Conservation (phyloP, 2,888 invertebrate species). For the Hypomecis atomaria region DNA sequence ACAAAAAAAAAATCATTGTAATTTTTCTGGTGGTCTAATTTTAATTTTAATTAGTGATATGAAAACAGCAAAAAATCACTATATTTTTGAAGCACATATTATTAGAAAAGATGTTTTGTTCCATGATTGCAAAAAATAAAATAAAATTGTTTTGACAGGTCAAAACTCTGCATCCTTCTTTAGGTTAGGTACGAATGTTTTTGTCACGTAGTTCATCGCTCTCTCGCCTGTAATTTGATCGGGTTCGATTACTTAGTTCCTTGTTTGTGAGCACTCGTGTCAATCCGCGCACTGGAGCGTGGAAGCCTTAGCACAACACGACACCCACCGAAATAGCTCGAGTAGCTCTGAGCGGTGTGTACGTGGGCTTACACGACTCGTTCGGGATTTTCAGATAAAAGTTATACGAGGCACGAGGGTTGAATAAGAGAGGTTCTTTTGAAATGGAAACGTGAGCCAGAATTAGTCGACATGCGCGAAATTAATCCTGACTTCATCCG, state of each 20-base stretch:
- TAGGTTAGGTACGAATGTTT: conserved; percentile 31
- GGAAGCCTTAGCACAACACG: conserved; percentile 45
- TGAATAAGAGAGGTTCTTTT: conserved; percentile 1
- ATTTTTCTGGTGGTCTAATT: too few species aligned
- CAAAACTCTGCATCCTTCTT: too few species aligned
- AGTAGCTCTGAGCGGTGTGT: conserved; percentile 26
- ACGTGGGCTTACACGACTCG: conserved; percentile 30
- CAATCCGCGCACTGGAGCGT: conserved; percentile 45
- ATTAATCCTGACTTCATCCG: neutral
- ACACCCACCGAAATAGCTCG: conserved; percentile 36
- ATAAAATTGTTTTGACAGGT: too few species aligned
- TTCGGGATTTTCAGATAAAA: conserved; percentile 27
- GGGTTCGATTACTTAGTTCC: conserved; percentile 51
- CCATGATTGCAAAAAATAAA: too few species aligned
- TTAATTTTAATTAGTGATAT: too few species aligned
- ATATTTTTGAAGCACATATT: too few species aligned
- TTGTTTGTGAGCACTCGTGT: conserved; percentile 45
- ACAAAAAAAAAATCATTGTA: too few species aligned
- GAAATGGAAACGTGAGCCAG: conserved; percentile 1
- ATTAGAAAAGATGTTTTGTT: too few species aligned
- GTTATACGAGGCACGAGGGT: conserved; percentile 7
- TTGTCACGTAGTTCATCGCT: conserved; percentile 49
- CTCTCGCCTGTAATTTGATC: conserved; percentile 52
- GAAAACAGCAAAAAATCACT: too few species aligned
- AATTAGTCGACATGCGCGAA: conserved; percentile 1